Conservation (phyloP, 2,113 vertebrate species). For the Opisthocomus hoazin region DNA sequence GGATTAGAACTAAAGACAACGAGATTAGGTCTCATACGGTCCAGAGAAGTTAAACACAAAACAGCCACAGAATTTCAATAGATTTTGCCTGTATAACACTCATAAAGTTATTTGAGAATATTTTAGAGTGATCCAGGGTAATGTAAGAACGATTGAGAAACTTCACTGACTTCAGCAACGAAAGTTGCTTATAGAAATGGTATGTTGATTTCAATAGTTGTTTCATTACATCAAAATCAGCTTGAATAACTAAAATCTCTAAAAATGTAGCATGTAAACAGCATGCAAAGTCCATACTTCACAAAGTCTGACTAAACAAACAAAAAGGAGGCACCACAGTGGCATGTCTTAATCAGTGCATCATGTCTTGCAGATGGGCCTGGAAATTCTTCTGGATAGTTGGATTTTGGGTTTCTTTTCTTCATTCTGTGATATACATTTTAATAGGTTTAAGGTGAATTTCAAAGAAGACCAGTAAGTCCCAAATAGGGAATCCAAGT, state of each 20-base stretch:
- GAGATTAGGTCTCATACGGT: not conserved
- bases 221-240: not conserved
- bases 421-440: not conserved
- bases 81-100: not conserved
- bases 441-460: not conserved
- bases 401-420: not conserved
- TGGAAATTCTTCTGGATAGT: not conserved
- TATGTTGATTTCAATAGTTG: not conserved
- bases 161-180: not conserved
- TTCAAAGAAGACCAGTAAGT: not conserved
- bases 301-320: not conserved
- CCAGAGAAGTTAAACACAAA: not conserved
- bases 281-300: not conserved
- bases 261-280: not conserved
- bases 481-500: rapidly evolving
- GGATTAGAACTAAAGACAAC: not conserved
- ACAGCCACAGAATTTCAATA: not conserved
- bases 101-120: not conserved
- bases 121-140: not conserved
- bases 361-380: not conserved
- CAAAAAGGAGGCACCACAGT: not conserved
- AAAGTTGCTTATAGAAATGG: not conserved
- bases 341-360: not conserved
- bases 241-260: not conserved
- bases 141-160: not conserved